These are phyloP conservation scores for Bufotes viridis DNA, from an alignment of 2,797 vertebrate genomes.

Conservation along the genomic window DNA sequence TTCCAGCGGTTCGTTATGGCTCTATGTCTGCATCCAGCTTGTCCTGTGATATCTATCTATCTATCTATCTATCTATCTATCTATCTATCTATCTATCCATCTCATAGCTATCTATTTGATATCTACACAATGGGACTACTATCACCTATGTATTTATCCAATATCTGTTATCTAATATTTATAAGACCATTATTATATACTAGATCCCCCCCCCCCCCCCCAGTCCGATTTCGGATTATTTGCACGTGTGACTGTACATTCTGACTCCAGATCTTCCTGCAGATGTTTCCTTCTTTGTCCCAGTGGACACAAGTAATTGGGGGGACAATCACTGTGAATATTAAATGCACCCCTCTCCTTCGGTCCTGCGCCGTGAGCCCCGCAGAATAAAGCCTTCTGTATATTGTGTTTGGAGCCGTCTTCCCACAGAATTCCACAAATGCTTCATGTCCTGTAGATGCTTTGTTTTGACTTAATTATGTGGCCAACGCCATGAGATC, in stretches of 20 bases:
- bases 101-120: not conserved
- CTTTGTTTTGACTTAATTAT: not conserved
- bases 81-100: not conserved
- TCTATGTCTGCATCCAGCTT: not conserved
- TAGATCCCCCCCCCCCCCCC: not conserved
- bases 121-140: not conserved
- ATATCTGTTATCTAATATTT: not conserved
- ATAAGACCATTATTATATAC: no score
- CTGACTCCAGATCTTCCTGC: not conserved
- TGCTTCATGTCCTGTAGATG: conserved; percentile 5
- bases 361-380: no score
- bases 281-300: not conserved
- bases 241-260: not conserved
- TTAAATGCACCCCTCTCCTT: not conserved
- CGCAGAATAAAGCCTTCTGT: not conserved
- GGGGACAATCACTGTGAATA: not conserved
- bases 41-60: not conserved
- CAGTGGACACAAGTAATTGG: not conserved
- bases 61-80: not conserved
- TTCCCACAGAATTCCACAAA: conserved; percentile 24
- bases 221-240: not conserved
- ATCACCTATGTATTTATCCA: not conserved
- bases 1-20: no score
- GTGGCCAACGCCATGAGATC: conserved; percentile 13
- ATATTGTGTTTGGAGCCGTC: not conserved